A percentile compares a stretch with the other conserved stretches of the same genome.
These are phyloP conservation scores for Odontomyia ornata DNA, from an alignment of 2,888 invertebrate species.

Conservation along the genomic window DNA sequence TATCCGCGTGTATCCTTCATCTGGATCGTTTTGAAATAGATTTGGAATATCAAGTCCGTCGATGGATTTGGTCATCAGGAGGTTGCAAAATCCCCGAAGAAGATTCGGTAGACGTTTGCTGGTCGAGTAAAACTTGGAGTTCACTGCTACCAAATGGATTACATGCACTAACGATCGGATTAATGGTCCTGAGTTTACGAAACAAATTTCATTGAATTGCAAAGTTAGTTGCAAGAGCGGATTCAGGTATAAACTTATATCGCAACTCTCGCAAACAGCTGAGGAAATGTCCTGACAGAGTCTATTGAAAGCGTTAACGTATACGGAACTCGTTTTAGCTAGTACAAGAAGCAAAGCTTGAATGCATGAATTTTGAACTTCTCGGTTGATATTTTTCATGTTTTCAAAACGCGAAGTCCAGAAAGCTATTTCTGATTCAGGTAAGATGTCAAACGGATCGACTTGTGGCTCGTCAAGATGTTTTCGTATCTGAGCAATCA, in stretches of 20 bases:
- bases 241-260: constrained; percentile 82
- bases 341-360: constrained; percentile 83
- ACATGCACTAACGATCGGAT: constrained; percentile 81
- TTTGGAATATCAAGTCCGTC: constrained; percentile 79
- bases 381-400: constrained; percentile 87
- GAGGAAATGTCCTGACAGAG: constrained; percentile 78
- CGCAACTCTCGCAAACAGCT: constrained; percentile 85
- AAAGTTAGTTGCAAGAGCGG: constrained; percentile 69
- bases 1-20: constrained; percentile 76
- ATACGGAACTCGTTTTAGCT: constrained; percentile 82
- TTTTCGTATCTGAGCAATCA: constrained; percentile 80
- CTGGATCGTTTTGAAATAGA: constrained; percentile 86
- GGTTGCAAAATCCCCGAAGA: constrained; percentile 82
- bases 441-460: constrained; percentile 76
- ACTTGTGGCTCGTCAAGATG: constrained; percentile 56
- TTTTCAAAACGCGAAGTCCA: constrained; percentile 83
- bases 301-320: constrained; percentile 78
- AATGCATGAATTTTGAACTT: constrained; percentile 80
- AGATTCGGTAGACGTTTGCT: constrained; percentile 75
- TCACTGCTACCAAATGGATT: constrained; percentile 87
- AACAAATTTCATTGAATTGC: constrained; percentile 75
- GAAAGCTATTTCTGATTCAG: constrained; percentile 79
- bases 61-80: constrained; percentile 80
- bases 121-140: constrained; percentile 79
- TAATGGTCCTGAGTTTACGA: constrained; percentile 70